Conservation (phyloP, 2,113 vertebrate genomes). For the Circaetus gallicus region DNA sequence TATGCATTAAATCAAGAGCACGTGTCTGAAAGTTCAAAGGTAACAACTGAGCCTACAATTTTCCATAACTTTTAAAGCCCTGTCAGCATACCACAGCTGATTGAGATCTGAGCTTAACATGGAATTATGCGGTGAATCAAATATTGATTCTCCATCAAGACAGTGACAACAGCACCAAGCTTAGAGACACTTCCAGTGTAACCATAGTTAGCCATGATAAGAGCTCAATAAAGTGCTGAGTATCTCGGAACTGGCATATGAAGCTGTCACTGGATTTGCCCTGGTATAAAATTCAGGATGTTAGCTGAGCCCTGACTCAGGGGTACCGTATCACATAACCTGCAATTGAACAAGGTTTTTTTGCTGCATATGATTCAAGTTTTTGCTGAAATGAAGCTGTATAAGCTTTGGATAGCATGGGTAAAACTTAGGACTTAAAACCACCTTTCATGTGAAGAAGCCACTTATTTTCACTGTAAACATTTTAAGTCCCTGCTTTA, state of each 20-base stretch:
- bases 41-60: background rate
- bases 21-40: background rate
- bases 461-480: background rate
- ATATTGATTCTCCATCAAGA: conserved; percentile 26
- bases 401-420: background rate
- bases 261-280: background rate
- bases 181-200: background rate
- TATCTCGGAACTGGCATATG: background rate
- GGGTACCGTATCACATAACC: background rate
- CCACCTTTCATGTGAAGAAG: background rate
- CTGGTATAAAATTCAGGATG: background rate
- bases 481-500: background rate
- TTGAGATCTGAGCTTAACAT: background rate
- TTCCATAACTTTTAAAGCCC: background rate
- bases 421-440: background rate
- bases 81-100: background rate
- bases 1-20: background rate
- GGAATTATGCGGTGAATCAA: conserved; percentile 10
- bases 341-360: background rate
- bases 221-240: conserved; percentile 7
- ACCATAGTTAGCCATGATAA: background rate
- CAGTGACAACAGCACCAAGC: conserved; percentile 14
- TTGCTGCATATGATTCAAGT: background rate
- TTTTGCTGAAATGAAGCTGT: background rate
- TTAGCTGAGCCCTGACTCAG: background rate